These are phyloP conservation scores for Taxidea taxus DNA, from an alignment of 2,113 vertebrate genomes.

Conservation along the genomic window DNA sequence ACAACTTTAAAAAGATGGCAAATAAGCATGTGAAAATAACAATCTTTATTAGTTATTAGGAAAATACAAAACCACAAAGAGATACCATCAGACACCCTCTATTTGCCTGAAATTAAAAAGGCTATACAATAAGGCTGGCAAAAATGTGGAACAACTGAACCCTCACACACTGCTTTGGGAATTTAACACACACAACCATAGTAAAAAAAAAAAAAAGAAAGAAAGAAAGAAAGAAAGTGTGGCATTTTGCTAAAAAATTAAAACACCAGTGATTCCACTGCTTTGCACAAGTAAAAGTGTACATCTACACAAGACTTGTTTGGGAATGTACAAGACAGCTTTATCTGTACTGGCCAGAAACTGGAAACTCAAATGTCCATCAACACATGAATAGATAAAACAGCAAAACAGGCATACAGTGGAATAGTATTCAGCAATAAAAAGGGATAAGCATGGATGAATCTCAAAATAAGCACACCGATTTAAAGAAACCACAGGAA, in stretches of 20 bases:
- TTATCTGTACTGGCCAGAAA: neutral
- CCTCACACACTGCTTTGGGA: neutral
- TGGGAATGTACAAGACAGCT: neutral
- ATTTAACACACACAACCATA: slow-evolving; percentile 22
- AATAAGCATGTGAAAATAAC: neutral
- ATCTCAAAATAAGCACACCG: neutral
- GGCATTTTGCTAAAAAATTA: neutral
- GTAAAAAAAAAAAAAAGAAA: neutral
- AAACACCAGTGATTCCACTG: neutral
- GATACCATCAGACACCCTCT: neutral
- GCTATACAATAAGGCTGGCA: neutral
- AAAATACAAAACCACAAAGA: neutral
- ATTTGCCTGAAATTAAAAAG: neutral
- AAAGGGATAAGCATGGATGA: neutral
- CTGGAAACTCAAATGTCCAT: neutral
- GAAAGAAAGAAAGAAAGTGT: neutral
- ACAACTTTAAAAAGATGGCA: neutral
- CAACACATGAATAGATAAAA: neutral
- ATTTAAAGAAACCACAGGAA: neutral
- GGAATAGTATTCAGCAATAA: neutral
- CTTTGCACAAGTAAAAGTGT: neutral
- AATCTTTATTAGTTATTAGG: neutral
- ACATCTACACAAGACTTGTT: neutral
- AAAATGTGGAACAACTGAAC: neutral
- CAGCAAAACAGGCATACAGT: neutral